Percentiles rank a stretch among this genome's conserved stretches.
These are phyloP conservation scores for Dorcus parallelipipedus DNA, from an alignment of 2,888 invertebrate species.

Conservation along the genomic window DNA sequence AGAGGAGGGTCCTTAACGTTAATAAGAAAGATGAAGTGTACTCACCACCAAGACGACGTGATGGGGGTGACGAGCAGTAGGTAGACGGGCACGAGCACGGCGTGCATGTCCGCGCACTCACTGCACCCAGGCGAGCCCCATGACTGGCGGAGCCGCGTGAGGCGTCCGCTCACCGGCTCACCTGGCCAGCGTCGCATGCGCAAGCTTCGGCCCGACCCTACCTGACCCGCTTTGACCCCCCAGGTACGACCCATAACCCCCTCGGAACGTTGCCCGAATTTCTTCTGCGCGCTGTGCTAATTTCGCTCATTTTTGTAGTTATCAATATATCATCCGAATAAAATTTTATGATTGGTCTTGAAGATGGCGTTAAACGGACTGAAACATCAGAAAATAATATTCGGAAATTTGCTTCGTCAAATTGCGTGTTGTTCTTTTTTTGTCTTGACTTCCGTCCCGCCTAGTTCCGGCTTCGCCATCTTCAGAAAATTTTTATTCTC, in stretches of 20 bases:
- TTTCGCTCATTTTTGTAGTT: too few relatives aligned
- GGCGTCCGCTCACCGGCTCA: constrained; percentile 23
- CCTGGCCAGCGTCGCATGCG: constrained; percentile 31
- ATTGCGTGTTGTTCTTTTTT: too few relatives aligned
- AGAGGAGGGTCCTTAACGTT: background rate
- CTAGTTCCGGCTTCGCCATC: too few relatives aligned
- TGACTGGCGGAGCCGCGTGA: constrained; percentile 36
- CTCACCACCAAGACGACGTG: constrained; percentile 87
- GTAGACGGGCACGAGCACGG: constrained; percentile 78
- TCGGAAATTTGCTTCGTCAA: too few relatives aligned
- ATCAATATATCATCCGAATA: too few relatives aligned
- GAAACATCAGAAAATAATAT: too few relatives aligned
- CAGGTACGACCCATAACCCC: constrained; percentile 19
- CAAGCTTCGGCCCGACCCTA: constrained; percentile 21
- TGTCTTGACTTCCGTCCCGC: too few relatives aligned
- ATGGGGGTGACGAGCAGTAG: constrained; percentile 84
- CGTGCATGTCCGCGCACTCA: constrained; percentile 48
- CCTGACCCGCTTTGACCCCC: constrained; percentile 21
- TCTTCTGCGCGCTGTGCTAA: too few relatives aligned
- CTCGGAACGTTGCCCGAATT: background rate
- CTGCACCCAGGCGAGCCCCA: constrained; percentile 47
- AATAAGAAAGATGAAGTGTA: constrained; percentile 36
- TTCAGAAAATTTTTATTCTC: too few relatives aligned
- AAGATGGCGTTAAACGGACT: too few relatives aligned
- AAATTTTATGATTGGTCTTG: too few relatives aligned